Conservation (phyloP, 2,113 vertebrate species). For the Cyprinus carpio region DNA sequence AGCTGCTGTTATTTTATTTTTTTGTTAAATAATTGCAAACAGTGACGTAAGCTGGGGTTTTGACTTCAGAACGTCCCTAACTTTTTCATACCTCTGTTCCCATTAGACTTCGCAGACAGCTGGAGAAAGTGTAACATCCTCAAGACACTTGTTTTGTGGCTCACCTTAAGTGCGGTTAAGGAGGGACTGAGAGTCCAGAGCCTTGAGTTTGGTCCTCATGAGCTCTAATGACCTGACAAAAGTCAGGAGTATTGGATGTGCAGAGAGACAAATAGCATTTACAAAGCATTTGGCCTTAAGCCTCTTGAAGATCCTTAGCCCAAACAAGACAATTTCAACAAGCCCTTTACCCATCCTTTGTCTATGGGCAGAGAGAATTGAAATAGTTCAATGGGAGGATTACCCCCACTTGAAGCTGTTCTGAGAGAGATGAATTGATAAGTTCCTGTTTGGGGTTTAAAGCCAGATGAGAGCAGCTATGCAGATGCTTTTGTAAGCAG, state of each 20-base stretch:
- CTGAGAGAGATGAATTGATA: conserved; percentile 92
- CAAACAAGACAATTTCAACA: conserved; percentile 85
- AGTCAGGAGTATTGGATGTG: conserved; percentile 83
- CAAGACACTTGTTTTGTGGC: conserved; percentile 43
- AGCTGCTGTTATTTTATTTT: background rate
- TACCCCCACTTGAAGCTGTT: conserved; percentile 86
- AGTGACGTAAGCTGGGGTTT: background rate
- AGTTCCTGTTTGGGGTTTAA: conserved; percentile 88
- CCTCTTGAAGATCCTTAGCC: conserved; percentile 87
- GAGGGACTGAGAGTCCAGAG: conserved; percentile 36
- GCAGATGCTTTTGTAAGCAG: conserved; percentile 51
- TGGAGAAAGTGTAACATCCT: conserved; percentile 40
- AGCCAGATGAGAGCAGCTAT: conserved; percentile 75
- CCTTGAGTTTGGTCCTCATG: conserved; percentile 54
- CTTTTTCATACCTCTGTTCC: background rate
- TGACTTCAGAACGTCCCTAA: background rate
- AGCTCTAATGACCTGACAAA: conserved; percentile 81
- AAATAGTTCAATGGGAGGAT: conserved; percentile 90
- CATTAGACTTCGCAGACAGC: conserved; percentile 13
- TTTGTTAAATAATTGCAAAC: background rate
- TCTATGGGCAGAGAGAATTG: conserved; percentile 84
- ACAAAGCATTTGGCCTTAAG: conserved; percentile 80
- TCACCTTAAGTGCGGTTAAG: conserved; percentile 55
- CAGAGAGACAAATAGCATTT: conserved; percentile 78
- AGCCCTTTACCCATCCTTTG: conserved; percentile 84